Evolutionary conservation across 2,113 vertebrate species (phyloP).

Genomic region (Hippopotamus amphibius): DNA sequence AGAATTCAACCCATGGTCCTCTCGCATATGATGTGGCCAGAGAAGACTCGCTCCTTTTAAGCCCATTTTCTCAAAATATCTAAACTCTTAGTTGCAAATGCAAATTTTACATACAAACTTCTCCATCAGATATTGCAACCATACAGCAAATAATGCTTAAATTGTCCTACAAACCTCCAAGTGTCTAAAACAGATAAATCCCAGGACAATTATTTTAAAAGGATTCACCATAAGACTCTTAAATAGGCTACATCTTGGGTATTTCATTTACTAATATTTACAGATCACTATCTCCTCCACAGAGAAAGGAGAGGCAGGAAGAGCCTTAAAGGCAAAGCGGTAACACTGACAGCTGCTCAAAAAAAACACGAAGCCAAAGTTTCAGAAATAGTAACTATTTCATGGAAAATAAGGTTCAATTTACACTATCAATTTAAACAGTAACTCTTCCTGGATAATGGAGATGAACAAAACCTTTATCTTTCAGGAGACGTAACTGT

Average conservation of each 20-base stretch:
- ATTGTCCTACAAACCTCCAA: slow-evolving; percentile 15
- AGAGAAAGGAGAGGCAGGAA: neutral
- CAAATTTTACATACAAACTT: neutral
- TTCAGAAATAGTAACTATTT: neutral
- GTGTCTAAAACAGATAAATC: neutral
- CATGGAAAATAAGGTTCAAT: neutral
- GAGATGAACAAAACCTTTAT: neutral
- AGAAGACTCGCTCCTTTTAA: neutral
- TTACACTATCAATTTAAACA: neutral
- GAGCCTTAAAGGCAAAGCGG: neutral
- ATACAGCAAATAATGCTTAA: neutral
- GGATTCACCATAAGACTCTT: neutral
- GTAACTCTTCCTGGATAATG: neutral
- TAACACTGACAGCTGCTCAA: neutral
- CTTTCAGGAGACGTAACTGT: neutral
- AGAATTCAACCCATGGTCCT: neutral
- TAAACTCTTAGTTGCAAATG: neutral
- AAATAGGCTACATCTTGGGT: neutral
- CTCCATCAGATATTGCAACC: neutral
- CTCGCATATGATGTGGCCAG: neutral
- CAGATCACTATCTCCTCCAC: neutral
- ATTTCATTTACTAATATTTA: neutral
- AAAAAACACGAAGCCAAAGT: neutral
- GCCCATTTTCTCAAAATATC: neutral
- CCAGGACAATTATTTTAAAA: neutral